Evolutionary conservation across 2,888 invertebrate genomes (phyloP).

Genomic region (Hirtodrosophila alboralis): DNA sequence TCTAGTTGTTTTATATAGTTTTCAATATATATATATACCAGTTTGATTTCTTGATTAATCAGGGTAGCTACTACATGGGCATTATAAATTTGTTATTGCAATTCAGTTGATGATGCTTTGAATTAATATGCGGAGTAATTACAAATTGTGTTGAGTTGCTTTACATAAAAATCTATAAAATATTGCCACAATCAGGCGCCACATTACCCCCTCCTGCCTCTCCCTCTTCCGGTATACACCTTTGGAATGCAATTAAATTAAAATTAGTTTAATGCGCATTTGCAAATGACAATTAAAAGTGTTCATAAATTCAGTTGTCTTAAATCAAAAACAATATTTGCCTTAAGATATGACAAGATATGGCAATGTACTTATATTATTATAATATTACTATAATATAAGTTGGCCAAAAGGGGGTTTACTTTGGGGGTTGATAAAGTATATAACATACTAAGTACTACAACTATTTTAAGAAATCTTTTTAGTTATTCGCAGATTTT

Average conservation of each 20-base stretch:
- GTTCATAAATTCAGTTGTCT: constrained; percentile 42
- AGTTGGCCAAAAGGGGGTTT: too few relatives aligned
- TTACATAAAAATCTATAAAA: constrained; percentile 52
- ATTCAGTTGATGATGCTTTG: constrained; percentile 21
- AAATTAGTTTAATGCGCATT: constrained; percentile 55
- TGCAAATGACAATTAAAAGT: constrained; percentile 42
- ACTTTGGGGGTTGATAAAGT: too few relatives aligned
- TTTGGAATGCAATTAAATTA: constrained; percentile 43
- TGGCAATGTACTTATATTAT: not conserved
- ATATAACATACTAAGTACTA: too few relatives aligned
- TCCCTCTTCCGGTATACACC: not conserved
- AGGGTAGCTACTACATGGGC: constrained; percentile 13
- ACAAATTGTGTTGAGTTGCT: constrained; percentile 33
- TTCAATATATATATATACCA: too few relatives aligned
- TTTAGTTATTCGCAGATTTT: too few relatives aligned
- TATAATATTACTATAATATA: too few relatives aligned
- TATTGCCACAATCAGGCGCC: constrained; percentile 20
- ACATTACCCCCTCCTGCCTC: constrained; percentile 1
- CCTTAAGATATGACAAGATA: constrained; percentile 19
- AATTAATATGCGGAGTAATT: constrained; percentile 40
- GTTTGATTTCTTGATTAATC: too few relatives aligned
- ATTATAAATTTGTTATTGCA: not conserved
- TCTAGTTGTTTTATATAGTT: too few relatives aligned
- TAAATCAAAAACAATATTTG: constrained; percentile 32
- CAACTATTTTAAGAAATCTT: too few relatives aligned